Evolutionary conservation across 2,113 vertebrate species (phyloP).

Genomic region (Melospiza georgiana): DNA sequence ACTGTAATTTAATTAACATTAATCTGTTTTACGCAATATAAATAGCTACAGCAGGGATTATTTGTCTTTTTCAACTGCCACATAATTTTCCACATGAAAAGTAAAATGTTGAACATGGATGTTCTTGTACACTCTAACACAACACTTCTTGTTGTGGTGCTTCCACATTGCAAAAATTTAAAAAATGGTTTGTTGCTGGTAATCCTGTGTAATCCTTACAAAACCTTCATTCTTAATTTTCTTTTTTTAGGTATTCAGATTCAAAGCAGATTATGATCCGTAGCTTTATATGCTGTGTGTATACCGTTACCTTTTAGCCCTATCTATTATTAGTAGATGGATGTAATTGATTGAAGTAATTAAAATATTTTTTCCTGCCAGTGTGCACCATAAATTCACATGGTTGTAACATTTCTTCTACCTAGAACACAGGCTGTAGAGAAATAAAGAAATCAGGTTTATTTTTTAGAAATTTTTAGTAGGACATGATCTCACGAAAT

Average conservation of each 20-base stretch:
- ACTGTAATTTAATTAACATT: not conserved
- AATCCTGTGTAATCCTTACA: not conserved
- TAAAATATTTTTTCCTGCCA: not conserved
- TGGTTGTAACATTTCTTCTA: not conserved
- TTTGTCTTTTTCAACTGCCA: not conserved
- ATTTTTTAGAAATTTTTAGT: not conserved
- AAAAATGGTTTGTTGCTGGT: not conserved
- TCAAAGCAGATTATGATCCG: not conserved
- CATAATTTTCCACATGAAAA: not conserved
- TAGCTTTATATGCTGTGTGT: not conserved
- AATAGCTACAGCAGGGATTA: not conserved
- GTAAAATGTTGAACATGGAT: not conserved
- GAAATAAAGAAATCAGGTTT: not conserved
- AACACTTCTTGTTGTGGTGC: not conserved
- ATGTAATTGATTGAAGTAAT: not conserved
- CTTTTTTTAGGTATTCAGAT: not conserved
- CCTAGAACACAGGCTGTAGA: not conserved
- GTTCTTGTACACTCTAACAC: not conserved
- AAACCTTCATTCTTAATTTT: not conserved
- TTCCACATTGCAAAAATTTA: not conserved
- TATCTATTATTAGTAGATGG: not conserved
- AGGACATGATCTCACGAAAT: not conserved
- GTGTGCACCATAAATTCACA: not conserved
- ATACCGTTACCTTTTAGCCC: not conserved
- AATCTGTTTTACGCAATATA: not conserved